Evolutionary conservation across 2,888 invertebrate genomes (phyloP), one percentile per base, ranked within the genome.

Genomic region (Stenodema calcarata): DNA sequence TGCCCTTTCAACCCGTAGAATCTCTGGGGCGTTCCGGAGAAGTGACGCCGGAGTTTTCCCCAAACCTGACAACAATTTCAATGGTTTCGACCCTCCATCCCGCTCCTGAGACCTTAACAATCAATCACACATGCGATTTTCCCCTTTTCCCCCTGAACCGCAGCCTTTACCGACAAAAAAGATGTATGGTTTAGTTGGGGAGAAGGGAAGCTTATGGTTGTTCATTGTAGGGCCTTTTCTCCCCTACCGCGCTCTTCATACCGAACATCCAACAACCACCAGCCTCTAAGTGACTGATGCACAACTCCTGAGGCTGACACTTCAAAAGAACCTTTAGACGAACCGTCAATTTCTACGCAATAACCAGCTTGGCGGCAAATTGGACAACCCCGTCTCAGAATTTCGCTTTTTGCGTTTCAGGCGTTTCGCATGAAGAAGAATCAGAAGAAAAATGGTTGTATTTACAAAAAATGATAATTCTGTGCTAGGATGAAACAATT

Each of bases 111-210:
- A 12, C n/a, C 18, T 16, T 44, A 28, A 84, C 84, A 75, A 84
- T 84, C 84, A 84, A 84, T 84, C 84, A 84, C 84, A 84, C 73
- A 75, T 84, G 41, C 73, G 84, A 84, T 84, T 84, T 84, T 78
- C 41, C 44, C 82, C 73, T 30, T 50, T 42, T 42, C 62, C 42
- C 16, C n/a, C 47, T n/a, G n/a, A n/a, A n/a, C n/a, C n/a, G n/a
- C n/a, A 12, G 27, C 27, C 62, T 28, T 27, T 28, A 42, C 27
- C 44, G 41, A 50, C 62, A 75, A 84, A 84, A 84, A 84, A 84
- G 84, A 84, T 35, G 84, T 84, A 84, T 73, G 84, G 73, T 84
- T 84, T 73, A 84, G 84, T 84, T 84, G 47, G 84, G 62, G 62
- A n/a, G 70, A 82, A 70, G 70, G 84, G 75, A 44, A 84, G 84